Evolutionary conservation across 37 sponge, comb jelly and placozoan species (phyloP).

Genomic region (Spongilla lacustris): DNA sequence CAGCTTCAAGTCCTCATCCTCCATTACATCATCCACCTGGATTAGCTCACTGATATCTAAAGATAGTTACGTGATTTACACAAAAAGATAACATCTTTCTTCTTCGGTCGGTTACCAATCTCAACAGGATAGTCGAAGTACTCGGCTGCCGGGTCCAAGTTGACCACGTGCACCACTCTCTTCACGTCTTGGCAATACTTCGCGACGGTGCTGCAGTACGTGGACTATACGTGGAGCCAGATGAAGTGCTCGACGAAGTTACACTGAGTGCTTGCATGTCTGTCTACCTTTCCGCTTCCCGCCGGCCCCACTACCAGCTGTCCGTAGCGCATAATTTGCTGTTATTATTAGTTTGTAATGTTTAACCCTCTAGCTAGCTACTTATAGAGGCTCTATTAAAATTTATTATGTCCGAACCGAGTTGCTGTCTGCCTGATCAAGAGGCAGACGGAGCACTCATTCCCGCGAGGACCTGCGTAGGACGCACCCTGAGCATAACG

Average conservation of each 20-base stretch:
- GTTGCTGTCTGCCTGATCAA: not conserved
- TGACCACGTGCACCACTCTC: constrained; percentile 88
- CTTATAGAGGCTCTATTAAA: not conserved
- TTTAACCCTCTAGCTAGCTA: not conserved
- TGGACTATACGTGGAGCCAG: constrained; percentile 62
- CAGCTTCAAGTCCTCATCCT: constrained; percentile 88
- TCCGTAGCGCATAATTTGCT: constrained; percentile 86
- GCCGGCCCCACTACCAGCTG: constrained; percentile 99
- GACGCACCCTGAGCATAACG: not conserved
- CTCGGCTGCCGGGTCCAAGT: constrained; percentile 99
- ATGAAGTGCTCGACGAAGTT: not conserved
- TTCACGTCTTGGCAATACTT: constrained; percentile 86
- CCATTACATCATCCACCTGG: constrained; percentile 98
- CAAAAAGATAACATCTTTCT: not conserved
- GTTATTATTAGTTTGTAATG: too few relatives aligned
- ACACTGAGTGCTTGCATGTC: not conserved
- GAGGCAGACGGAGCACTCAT: not conserved
- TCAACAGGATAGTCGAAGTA: constrained; percentile 90
- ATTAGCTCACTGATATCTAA: constrained; percentile 96
- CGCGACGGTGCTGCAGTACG: constrained; percentile 90
- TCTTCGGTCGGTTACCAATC: constrained; percentile 64
- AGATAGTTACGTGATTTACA: not conserved
- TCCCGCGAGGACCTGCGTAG: not conserved
- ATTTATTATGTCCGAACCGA: not conserved
- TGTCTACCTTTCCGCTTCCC: constrained; percentile 93